Percentiles rank a stretch among this genome's conserved stretches.
Evolutionary conservation across 2,113 vertebrate genomes (phyloP).

Genomic region (Lepisosteus osseus): DNA sequence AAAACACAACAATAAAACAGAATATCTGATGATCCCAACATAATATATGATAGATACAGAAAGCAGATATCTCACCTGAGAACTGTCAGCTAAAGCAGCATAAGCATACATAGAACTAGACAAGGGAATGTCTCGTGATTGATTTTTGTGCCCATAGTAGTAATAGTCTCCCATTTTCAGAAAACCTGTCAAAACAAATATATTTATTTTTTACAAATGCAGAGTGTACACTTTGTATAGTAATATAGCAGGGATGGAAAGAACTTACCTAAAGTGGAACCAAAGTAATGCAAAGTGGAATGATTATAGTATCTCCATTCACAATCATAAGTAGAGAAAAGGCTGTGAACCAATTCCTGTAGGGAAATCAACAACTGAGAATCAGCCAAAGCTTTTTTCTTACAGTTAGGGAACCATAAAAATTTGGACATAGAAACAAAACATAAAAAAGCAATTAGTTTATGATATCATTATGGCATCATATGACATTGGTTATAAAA

Average conservation of each 20-base stretch:
- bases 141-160: slow-evolving; percentile 68
- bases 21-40: background rate
- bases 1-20: too few relatives aligned
- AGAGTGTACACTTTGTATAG: background rate
- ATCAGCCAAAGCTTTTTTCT: background rate
- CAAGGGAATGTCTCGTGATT: slow-evolving; percentile 56
- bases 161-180: slow-evolving; percentile 91
- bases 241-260: background rate
- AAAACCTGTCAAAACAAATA: slow-evolving; percentile 64
- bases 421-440: background rate
- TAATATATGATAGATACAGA: slow-evolving; percentile 14
- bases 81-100: slow-evolving; percentile 78
- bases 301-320: slow-evolving; percentile 87
- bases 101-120: slow-evolving; percentile 81
- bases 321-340: slow-evolving; percentile 61
- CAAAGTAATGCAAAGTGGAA: slow-evolving; percentile 78
- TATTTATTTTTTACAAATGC: background rate
- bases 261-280: slow-evolving; percentile 78
- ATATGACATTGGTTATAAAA: too few relatives aligned
- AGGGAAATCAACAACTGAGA: too few relatives aligned
- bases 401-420: background rate
- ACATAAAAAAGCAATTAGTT: slow-evolving; percentile 15
- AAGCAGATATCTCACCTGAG: slow-evolving; percentile 72
- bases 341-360: background rate
- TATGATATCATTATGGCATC: too few relatives aligned